Conservation (phyloP, 1,140 invertebrate genomes). For the Melitaea cinxia region DNA sequence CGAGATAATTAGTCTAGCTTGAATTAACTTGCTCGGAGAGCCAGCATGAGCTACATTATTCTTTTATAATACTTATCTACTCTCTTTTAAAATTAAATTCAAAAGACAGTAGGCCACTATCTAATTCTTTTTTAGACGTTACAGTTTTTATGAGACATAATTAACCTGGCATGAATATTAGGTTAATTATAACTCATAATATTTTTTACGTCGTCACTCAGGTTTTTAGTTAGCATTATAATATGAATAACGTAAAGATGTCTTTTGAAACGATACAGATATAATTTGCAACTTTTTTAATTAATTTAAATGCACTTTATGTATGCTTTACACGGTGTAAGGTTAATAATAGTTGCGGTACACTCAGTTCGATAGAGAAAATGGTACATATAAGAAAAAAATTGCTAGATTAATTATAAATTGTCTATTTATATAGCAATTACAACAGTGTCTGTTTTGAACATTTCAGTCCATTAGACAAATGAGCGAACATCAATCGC, state of each 20-base stretch:
- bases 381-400: too few relatives aligned
- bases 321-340: too few relatives aligned
- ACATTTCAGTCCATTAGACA: conserved; percentile 14
- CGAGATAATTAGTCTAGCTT: conserved; percentile 52
- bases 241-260: too few relatives aligned
- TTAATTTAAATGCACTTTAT: too few relatives aligned
- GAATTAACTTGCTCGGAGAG: conserved; percentile 19
- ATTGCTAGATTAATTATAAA: neutral
- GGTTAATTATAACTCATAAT: too few relatives aligned
- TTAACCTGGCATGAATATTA: neutral
- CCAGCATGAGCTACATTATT: conserved; percentile 4
- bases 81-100: conserved; percentile 17
- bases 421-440: neutral
- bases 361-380: too few relatives aligned
- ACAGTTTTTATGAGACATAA: neutral
- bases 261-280: too few relatives aligned
- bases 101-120: neutral
- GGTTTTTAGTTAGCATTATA: too few relatives aligned
- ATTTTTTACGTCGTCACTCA: too few relatives aligned
- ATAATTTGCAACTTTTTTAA: too few relatives aligned
- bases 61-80: conserved; percentile 6
- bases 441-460: neutral
- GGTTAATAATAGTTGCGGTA: too few relatives aligned
- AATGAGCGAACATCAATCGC: conserved; percentile 31
- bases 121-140: neutral